These are phyloP conservation scores for Drosophila burlai DNA, from an alignment of 1,140 invertebrate species.

Conservation along the genomic window DNA sequence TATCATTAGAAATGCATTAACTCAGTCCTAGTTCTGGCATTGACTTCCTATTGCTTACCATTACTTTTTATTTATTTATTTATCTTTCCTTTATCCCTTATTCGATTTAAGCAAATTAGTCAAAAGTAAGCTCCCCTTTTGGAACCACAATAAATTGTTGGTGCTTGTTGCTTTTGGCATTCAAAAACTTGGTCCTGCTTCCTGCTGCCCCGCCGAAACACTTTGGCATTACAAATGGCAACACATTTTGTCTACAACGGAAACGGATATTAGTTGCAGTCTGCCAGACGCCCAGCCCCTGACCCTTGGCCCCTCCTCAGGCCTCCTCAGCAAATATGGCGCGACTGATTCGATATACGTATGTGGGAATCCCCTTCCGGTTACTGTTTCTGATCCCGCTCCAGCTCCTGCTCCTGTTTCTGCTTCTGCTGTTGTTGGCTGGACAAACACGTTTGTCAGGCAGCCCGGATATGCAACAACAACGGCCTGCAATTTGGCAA, in stretches of 20 bases:
- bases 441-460: slow-evolving; percentile 76
- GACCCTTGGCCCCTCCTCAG: slow-evolving; percentile 13
- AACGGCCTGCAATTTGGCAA: slow-evolving; percentile 76
- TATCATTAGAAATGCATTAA: slow-evolving; percentile 3
- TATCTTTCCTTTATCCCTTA: too few relatives aligned
- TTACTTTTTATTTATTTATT: not conserved
- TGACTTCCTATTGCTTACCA: not conserved
- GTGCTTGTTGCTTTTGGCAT: slow-evolving; percentile 48
- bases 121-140: not conserved
- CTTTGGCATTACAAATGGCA: slow-evolving; percentile 81
- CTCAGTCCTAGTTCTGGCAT: too few relatives aligned
- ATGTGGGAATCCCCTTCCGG: slow-evolving; percentile 27
- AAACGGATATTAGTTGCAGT: slow-evolving; percentile 84
- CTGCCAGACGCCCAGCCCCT: slow-evolving; percentile 31
- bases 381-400: slow-evolving; percentile 4
- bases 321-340: slow-evolving; percentile 18
- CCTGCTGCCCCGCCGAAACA: slow-evolving; percentile 53
- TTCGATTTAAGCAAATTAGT: slow-evolving; percentile 18
- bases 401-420: slow-evolving; percentile 7
- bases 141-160: slow-evolving; percentile 48
- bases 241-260: slow-evolving; percentile 84
- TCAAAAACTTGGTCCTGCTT: slow-evolving; percentile 28
- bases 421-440: slow-evolving; percentile 28
- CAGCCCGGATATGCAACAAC: slow-evolving; percentile 69
- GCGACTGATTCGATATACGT: slow-evolving; percentile 55